These are phyloP conservation scores for Suncus etruscus DNA, from an alignment of 2,113 vertebrate genomes.

Conservation along the genomic window DNA sequence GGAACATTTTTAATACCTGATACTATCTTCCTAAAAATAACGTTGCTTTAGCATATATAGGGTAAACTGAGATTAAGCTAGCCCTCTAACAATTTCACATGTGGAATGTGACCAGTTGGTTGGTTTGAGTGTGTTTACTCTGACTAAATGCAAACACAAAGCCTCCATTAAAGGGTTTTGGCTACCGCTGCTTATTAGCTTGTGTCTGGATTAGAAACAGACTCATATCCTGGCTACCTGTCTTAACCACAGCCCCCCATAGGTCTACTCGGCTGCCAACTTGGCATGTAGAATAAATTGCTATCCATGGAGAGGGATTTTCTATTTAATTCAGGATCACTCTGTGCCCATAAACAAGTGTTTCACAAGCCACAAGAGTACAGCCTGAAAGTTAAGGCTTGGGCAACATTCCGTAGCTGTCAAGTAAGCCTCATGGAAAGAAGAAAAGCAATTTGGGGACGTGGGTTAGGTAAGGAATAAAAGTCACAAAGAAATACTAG, in stretches of 20 bases:
- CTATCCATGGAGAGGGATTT: conserved; percentile 45
- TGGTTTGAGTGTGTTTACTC: background rate
- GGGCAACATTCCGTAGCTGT: background rate
- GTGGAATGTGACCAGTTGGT: conserved; percentile 39
- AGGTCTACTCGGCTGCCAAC: conserved; percentile 22
- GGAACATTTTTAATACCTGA: conserved; percentile 59
- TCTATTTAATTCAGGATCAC: conserved; percentile 63
- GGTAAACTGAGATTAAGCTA: background rate
- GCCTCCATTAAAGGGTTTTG: background rate
- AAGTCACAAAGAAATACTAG: conserved; percentile 34
- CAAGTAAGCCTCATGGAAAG: background rate
- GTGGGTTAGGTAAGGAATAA: background rate
- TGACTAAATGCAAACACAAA: background rate
- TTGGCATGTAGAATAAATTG: conserved; percentile 36
- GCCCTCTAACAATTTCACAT: background rate
- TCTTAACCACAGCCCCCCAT: conserved; percentile 54
- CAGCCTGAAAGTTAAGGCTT: background rate
- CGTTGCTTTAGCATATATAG: conserved; percentile 4
- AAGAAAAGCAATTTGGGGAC: background rate
- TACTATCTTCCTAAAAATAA: conserved; percentile 64
- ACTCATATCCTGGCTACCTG: conserved; percentile 59
- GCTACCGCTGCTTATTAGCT: conserved; percentile 3
- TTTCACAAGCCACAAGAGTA: conserved; percentile 58
- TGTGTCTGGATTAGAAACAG: conserved; percentile 33
- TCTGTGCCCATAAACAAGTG: conserved; percentile 68